Percentiles rank a stretch among this genome's conserved stretches.
Conservation (phyloP, 2,888 invertebrate species). For the Watsonalla binaria region DNA sequence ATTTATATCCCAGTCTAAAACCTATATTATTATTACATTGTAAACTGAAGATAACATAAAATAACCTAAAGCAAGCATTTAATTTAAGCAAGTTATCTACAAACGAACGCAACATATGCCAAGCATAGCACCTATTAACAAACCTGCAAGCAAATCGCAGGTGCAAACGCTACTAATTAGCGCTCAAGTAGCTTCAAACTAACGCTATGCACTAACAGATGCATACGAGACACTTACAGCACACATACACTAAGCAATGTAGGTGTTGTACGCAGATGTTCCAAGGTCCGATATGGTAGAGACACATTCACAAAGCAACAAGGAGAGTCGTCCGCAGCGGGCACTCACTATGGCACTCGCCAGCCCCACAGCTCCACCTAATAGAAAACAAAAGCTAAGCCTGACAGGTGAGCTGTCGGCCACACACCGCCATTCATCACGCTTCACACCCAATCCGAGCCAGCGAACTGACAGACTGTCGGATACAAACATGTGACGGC, state of each 20-base stretch:
- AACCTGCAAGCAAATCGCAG: background rate
- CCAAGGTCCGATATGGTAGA: conserved; percentile 58
- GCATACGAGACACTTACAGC: conserved; percentile 2
- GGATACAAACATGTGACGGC: conserved; percentile 1
- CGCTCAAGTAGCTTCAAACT: background rate
- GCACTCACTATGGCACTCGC: conserved; percentile 82
- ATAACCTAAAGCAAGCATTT: too few relatives aligned
- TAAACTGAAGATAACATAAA: too few relatives aligned
- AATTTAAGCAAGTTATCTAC: too few relatives aligned
- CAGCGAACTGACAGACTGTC: conserved; percentile 1
- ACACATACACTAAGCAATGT: conserved; percentile 56
- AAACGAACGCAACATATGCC: too few relatives aligned
- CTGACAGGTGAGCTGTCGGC: conserved; percentile 78
- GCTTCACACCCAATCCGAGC: conserved; percentile 11
- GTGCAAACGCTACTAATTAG: background rate
- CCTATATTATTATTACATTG: too few relatives aligned
- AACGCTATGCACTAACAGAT: background rate
- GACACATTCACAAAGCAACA: conserved; percentile 43
- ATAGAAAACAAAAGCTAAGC: conserved; percentile 84
- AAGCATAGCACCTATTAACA: background rate
- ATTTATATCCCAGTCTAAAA: too few relatives aligned
- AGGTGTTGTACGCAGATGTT: conserved; percentile 70
- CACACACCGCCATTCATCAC: conserved; percentile 28
- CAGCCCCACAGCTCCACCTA: conserved; percentile 80
- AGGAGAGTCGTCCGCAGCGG: conserved; percentile 41